Percentiles rank a stretch among this genome's conserved stretches.
Conservation (phyloP, 2,113 vertebrate genomes). For the Megaleporinus macrocephalus region DNA sequence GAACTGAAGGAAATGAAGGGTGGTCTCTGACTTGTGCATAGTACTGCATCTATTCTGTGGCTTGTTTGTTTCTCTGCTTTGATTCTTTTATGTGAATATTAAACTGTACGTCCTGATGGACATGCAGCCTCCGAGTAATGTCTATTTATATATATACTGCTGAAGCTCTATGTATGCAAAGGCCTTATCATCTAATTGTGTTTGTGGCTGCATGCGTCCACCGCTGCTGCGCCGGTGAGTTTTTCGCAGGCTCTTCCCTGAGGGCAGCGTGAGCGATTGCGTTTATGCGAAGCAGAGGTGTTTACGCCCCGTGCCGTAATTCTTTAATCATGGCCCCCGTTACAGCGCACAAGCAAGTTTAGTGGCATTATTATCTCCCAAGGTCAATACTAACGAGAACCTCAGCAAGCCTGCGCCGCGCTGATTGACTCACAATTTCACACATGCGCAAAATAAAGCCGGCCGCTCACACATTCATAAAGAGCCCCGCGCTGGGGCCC, state of each 20-base stretch:
- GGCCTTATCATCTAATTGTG: slow-evolving; percentile 29
- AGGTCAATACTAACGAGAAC: slow-evolving; percentile 78
- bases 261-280: slow-evolving; percentile 49
- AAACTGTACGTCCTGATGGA: no score
- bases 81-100: no score
- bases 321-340: slow-evolving; percentile 74
- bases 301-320: slow-evolving; percentile 71
- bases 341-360: slow-evolving; percentile 67
- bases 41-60: no score
- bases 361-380: slow-evolving; percentile 76
- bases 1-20: no score
- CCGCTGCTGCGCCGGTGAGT: slow-evolving; percentile 13
- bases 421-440: slow-evolving; percentile 75
- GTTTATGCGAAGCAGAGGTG: slow-evolving; percentile 60
- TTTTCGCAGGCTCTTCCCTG: slow-evolving; percentile 32
- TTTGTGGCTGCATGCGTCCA: slow-evolving; percentile 16
- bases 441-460: slow-evolving; percentile 63
- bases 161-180: neutral
- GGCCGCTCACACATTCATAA: slow-evolving; percentile 71
- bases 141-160: no score
- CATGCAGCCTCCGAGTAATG: neutral
- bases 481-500: slow-evolving; percentile 31
- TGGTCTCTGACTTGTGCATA: no score
- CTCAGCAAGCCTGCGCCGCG: slow-evolving; percentile 60
- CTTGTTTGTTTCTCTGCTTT: no score